A percentile compares a stretch with the other conserved stretches of the same genome.
Conservation (phyloP, 2,888 invertebrate genomes). For the Drosophila nigricruria region DNA sequence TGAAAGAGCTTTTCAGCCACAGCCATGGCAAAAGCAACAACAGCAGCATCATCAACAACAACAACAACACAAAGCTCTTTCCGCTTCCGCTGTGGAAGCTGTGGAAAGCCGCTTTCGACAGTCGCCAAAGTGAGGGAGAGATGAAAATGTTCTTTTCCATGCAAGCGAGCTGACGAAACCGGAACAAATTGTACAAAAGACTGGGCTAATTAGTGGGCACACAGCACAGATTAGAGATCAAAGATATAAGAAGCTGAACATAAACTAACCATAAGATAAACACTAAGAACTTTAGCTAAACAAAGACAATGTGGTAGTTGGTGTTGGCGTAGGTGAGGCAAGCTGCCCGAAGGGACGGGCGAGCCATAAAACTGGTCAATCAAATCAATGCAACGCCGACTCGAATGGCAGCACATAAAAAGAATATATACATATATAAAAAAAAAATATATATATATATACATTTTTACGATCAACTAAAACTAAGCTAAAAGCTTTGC, state of each 20-base stretch:
- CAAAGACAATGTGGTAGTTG: slow-evolving; percentile 19
- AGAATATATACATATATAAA: not conserved
- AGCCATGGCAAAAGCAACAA: slow-evolving; percentile 34
- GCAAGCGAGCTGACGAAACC: slow-evolving; percentile 56
- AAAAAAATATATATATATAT: not conserved
- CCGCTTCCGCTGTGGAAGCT: slow-evolving; percentile 54
- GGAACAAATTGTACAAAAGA: slow-evolving; percentile 61
- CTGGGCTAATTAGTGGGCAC: slow-evolving; percentile 47
- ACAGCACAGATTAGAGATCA: slow-evolving; percentile 29
- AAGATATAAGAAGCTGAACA: slow-evolving; percentile 36
- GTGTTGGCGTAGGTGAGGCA: no score
- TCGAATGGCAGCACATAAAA: slow-evolving; percentile 46
- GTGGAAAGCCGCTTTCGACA: slow-evolving; percentile 65
- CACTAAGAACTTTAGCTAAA: slow-evolving; percentile 46
- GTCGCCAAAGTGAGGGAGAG: slow-evolving; percentile 19
- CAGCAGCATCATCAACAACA: slow-evolving; percentile 12
- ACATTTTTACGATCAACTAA: slow-evolving; percentile 60
- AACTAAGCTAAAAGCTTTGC: slow-evolving; percentile 55
- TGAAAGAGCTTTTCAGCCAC: slow-evolving; percentile 55
- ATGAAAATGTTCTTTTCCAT: slow-evolving; percentile 18
- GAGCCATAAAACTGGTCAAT: slow-evolving; percentile 67
- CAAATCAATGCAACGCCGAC: slow-evolving; percentile 45
- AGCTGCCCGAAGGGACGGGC: slow-evolving; percentile 21
- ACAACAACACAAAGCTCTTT: slow-evolving; percentile 49
- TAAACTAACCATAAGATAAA: slow-evolving; percentile 57